phyloP scores from a whole-genome alignment of 2,113 vertebrate genomes.

The Raja brachyura region DNA sequence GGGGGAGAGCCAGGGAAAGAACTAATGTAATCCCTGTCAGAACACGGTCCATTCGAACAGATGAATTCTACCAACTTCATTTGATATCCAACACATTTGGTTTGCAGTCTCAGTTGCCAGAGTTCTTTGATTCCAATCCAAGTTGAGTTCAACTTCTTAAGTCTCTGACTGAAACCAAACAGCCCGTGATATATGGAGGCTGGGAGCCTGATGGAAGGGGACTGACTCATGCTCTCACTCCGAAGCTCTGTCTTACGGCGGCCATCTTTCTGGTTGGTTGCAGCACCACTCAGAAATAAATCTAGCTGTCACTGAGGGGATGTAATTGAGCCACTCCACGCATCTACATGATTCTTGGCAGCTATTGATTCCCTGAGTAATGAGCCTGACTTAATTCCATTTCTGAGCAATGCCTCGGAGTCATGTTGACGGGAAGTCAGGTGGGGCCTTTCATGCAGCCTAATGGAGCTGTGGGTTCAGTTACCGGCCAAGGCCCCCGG shows the following conservation, averaged over 20 bases:
- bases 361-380: slow-evolving; percentile 7
- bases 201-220: background rate
- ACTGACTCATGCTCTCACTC: background rate
- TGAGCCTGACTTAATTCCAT: background rate
- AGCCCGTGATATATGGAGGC: background rate
- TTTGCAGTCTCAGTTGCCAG: background rate
- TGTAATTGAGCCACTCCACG: background rate
- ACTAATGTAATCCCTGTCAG: background rate
- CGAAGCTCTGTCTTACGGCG: background rate
- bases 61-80: background rate
- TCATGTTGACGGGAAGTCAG: background rate
- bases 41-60: background rate
- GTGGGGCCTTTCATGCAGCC: background rate
- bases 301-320: background rate
- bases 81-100: background rate
- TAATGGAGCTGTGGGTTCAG: background rate
- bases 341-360: background rate
- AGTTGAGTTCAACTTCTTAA: background rate
- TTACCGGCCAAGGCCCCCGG: background rate
- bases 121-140: background rate
- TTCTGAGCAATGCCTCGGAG: background rate
- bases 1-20: background rate
- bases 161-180: background rate
- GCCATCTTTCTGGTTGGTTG: background rate
- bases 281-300: background rate